Evolutionary conservation across 2,113 vertebrate species (phyloP).

Genomic region (Catharus fuscescens): DNA sequence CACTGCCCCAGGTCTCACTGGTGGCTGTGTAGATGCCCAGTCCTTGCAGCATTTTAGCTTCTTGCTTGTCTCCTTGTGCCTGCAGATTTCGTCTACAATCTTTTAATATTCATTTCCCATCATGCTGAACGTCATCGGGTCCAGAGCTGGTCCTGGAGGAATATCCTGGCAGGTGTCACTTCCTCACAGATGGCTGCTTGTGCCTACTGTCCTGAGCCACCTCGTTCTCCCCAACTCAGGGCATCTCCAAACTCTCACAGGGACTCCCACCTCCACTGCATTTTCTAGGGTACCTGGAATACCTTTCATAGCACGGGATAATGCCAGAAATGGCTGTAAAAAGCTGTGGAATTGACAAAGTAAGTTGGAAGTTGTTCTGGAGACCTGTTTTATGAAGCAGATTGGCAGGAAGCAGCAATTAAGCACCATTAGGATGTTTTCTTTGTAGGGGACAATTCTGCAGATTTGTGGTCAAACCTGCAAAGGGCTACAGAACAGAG

Average conservation of each 20-base stretch:
- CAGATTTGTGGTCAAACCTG: background rate
- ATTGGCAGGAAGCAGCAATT: background rate
- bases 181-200: background rate
- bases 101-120: background rate
- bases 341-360: background rate
- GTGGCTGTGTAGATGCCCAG: background rate
- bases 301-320: background rate
- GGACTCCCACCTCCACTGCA: accelerated
- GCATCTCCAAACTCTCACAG: background rate
- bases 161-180: background rate
- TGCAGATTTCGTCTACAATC: background rate
- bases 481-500: background rate
- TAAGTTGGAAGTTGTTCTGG: background rate
- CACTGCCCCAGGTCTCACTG: background rate
- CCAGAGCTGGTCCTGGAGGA: background rate
- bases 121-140: background rate
- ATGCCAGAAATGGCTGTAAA: background rate
- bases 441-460: background rate
- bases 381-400: background rate
- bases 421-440: background rate
- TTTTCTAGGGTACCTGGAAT: background rate
- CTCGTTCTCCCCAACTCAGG: background rate
- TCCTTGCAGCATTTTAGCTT: background rate
- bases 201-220: accelerated
- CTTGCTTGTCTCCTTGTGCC: background rate